Evolutionary conservation across 2,888 invertebrate species (phyloP).

Genomic region (Sabellastarte sp.): DNA sequence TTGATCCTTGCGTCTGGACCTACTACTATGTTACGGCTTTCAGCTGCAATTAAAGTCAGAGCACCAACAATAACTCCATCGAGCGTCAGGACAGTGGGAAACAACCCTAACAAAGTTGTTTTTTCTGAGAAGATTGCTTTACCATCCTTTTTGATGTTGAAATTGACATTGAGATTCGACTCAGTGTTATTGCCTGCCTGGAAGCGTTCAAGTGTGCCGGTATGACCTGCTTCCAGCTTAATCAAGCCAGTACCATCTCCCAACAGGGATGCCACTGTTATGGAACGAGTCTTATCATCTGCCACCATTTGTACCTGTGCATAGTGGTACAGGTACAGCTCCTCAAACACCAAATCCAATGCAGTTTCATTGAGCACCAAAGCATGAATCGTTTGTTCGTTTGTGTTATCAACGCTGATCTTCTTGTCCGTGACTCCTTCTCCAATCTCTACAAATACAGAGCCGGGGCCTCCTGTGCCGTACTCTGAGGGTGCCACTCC

Average conservation of each 20-base stretch:
- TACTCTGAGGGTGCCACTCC: conserved; percentile 32
- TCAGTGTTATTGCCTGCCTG: conserved; percentile 16
- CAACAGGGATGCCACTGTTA: conserved; percentile 35
- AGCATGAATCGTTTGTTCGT: conserved; percentile 36
- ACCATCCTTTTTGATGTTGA: conserved; percentile 42
- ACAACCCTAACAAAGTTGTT: conserved; percentile 37
- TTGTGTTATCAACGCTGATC: conserved; percentile 37
- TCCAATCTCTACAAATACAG: conserved; percentile 28
- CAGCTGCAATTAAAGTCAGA: conserved; percentile 27
- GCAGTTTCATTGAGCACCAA: conserved; percentile 33
- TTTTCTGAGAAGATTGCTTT: conserved; percentile 42
- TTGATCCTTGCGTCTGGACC: conserved; percentile 39
- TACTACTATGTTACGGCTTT: conserved; percentile 34
- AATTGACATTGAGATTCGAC: conserved; percentile 39
- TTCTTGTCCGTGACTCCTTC: conserved; percentile 19
- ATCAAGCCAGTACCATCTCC: conserved; percentile 43
- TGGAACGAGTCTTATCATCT: conserved; percentile 29
- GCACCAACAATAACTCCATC: conserved; percentile 39
- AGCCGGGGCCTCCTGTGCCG: conserved; percentile 40
- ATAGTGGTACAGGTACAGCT: conserved; percentile 35
- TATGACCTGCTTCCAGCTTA: conserved; percentile 35
- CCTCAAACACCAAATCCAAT: conserved; percentile 29
- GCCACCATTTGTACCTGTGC: conserved; percentile 37
- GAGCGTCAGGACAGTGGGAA: conserved; percentile 36
- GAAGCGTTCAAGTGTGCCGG: conserved; percentile 37